phyloP scores from a whole-genome alignment of 2,797 vertebrate species.

The Rhincodon typus region DNA sequence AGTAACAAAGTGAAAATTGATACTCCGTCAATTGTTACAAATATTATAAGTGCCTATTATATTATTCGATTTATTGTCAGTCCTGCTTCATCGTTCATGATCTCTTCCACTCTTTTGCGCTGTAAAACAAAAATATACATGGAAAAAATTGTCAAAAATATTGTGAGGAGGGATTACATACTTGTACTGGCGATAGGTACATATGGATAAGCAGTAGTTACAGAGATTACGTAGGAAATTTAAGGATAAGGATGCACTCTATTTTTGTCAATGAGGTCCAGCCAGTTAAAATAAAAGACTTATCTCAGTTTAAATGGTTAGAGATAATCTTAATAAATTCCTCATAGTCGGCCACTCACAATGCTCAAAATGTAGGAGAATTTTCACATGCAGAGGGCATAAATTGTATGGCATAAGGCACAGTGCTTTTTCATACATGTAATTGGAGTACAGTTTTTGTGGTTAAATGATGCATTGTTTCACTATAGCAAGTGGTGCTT shows the following conservation, averaged over 20 bases:
- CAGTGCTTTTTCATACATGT: neutral
- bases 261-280: neutral
- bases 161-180: neutral
- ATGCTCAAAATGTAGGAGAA: neutral
- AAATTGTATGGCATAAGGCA: neutral
- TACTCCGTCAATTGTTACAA: neutral
- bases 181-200: neutral
- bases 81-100: conserved; percentile 49
- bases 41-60: neutral
- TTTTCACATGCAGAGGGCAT: neutral
- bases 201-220: neutral
- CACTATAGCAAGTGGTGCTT: neutral
- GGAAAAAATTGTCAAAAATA: neutral
- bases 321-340: neutral
- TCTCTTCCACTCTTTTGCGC: conserved; percentile 50
- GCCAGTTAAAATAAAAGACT: neutral
- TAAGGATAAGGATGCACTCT: neutral
- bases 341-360: neutral
- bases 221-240: neutral
- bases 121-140: conserved; percentile 43
- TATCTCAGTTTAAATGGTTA: neutral
- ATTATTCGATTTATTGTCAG: conserved; percentile 43
- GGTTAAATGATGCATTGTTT: neutral
- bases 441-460: neutral
- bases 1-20: neutral